Evolutionary conservation across 2,797 vertebrate genomes (phyloP), one percentile per base, ranked within the genome.

Genomic region (Semaprochilodus insignis): DNA sequence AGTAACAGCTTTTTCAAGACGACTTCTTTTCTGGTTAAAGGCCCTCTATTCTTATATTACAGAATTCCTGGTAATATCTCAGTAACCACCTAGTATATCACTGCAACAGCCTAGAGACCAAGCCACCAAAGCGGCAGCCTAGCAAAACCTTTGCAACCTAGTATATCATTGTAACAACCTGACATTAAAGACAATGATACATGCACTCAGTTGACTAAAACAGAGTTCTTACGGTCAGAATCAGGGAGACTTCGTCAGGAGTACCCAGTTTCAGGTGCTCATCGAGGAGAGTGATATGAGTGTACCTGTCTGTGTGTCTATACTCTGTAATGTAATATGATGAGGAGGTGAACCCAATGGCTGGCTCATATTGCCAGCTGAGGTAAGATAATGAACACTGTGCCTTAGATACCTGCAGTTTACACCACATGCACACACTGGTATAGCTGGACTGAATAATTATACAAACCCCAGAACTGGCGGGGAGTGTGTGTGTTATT

Each of bases 301-400:
- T 51, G 67, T 34, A 17, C 63, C 74, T 81, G 51, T 77, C 36
- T 67, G 67, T 44, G 48, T 82, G 27, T 81, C 71, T 62, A 27
- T 3, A 74, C 77, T 40, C 55, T 55, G 74, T 74, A 77, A 63
- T 83, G 76, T 85, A 82, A 87, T 85, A 75, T 73, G 82, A 84
- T 59, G 54, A 84, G 76, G 60, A 67, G 81, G 67, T 83, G 34
- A 81, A 83, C 60, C 51, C 71, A 69, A 77, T 31, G 76, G 34
- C n/a, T 67, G 84, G 84, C 76, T 87, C 84, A 74, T 80, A 83
- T 87, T 87, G 77, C 84, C 59, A 52, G 76, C 52, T 77, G 81
- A 77, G 65, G 60, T 81, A 71, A 66, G 63, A 65, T 72, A 84
- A 81, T 65, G 70, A 75, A 34, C n/a, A 74, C 62, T 78, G 65